Percentiles rank a stretch among this genome's conserved stretches.
These are phyloP conservation scores for Nephila pilipes DNA, from an alignment of 1,140 invertebrate species.

Conservation along the genomic window DNA sequence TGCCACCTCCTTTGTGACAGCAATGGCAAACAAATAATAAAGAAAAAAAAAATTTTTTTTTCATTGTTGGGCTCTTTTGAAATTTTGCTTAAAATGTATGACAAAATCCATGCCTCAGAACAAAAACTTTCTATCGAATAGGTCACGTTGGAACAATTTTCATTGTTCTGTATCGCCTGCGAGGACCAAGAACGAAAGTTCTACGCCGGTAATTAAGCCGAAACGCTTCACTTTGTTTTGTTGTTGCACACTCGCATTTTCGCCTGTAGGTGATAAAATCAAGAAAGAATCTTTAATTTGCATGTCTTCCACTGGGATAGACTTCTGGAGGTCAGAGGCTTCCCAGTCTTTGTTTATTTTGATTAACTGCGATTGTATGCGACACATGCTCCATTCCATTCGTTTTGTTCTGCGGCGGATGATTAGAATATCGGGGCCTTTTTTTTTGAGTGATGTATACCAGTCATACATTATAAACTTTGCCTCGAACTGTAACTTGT, in stretches of 20 bases:
- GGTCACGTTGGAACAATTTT: not conserved
- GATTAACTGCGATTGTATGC: not conserved
- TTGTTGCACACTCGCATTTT: not conserved
- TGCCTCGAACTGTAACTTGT: no score
- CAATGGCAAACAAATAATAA: no score
- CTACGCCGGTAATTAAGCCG: not conserved
- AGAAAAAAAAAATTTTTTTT: no score
- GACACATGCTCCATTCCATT: not conserved
- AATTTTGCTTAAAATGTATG: not conserved
- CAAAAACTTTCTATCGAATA: not conserved
- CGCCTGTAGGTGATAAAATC: not conserved
- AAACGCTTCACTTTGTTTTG: not conserved
- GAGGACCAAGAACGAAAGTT: not conserved
- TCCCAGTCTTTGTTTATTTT: constrained; percentile 8
- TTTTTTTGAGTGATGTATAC: no score
- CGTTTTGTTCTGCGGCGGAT: not conserved
- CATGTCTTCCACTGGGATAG: not conserved
- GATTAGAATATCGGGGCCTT: not conserved
- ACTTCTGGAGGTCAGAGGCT: not conserved
- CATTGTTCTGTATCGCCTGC: not conserved
- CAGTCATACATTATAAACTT: no score
- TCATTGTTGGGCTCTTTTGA: not conserved
- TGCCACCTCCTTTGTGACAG: no score
- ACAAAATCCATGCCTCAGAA: not conserved
- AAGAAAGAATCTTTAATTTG: not conserved